These are phyloP conservation scores for Cosmia trapezina DNA, from an alignment of 2,888 invertebrate genomes.

Conservation along the genomic window DNA sequence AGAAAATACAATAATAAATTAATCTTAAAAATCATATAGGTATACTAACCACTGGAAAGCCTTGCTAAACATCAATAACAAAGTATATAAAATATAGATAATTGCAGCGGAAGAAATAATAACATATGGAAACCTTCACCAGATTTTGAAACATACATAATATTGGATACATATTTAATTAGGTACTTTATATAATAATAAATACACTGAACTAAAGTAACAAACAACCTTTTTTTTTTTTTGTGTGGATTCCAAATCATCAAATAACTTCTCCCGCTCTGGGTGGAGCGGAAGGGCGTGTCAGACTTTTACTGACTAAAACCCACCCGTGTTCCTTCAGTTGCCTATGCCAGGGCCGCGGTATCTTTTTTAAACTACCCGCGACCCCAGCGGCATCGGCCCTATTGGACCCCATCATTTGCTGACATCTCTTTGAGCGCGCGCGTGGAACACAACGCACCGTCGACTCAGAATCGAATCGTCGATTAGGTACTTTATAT, in stretches of 20 bases:
- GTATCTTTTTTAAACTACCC: too few species aligned
- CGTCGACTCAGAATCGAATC: too few species aligned
- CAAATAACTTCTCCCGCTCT: too few species aligned
- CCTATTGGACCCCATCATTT: too few species aligned
- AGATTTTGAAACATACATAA: constrained; percentile 28
- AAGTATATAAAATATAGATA: constrained; percentile 49
- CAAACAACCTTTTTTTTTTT: constrained; percentile 35
- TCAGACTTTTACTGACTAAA: too few species aligned
- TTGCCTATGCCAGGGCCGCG: too few species aligned
- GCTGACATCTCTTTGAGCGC: too few species aligned
- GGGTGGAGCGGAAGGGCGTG: too few species aligned
- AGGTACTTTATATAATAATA: not conserved
- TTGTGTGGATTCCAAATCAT: too few species aligned
- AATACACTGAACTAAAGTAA: constrained; percentile 25
- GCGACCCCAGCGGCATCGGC: too few species aligned
- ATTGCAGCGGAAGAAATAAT: constrained; percentile 44
- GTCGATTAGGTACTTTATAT: not conserved
- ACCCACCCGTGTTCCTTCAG: too few species aligned
- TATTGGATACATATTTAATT: constrained; percentile 29
- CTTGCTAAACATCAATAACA: constrained; percentile 52
- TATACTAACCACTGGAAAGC: constrained; percentile 57
- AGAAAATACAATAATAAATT: constrained; percentile 85
- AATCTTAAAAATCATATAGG: constrained; percentile 74
- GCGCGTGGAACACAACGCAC: too few species aligned
- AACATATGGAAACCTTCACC: constrained; percentile 36